These are phyloP conservation scores for Dicerorhinus sumatrensis DNA, from an alignment of 2,113 vertebrate species.

Conservation along the genomic window DNA sequence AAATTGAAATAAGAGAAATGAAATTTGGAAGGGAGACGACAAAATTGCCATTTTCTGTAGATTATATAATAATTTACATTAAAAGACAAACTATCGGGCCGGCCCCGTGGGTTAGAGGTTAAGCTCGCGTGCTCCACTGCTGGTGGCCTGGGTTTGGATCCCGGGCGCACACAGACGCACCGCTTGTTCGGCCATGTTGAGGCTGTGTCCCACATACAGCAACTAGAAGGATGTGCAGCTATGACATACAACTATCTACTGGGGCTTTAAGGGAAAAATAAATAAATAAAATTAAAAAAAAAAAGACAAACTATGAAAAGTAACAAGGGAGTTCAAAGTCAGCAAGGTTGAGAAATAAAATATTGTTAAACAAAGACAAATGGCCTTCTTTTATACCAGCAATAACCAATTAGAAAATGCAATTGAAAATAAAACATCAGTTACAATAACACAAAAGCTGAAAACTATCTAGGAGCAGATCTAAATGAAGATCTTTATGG, in stretches of 20 bases:
- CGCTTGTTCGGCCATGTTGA: too few species aligned
- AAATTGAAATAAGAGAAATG: not conserved
- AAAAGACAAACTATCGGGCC: slow-evolving; percentile 19
- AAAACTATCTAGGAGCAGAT: not conserved
- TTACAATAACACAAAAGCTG: not conserved
- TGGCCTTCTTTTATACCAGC: not conserved
- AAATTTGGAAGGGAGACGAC: not conserved
- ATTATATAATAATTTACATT: slow-evolving; percentile 13
- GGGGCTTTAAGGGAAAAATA: too few species aligned
- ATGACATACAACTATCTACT: too few species aligned
- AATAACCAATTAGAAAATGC: slow-evolving; percentile 30
- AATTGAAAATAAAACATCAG: not conserved
- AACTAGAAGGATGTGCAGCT: too few species aligned
- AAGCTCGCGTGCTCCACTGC: too few species aligned
- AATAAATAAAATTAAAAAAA: too few species aligned
- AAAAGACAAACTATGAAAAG: slow-evolving; percentile 12
- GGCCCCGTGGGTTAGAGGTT: too few species aligned
- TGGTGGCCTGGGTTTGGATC: too few species aligned
- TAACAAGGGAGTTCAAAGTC: not conserved
- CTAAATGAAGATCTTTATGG: not conserved
- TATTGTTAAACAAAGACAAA: slow-evolving; percentile 43
- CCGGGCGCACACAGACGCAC: too few species aligned
- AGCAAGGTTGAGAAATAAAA: not conserved
- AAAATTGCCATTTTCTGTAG: not conserved
- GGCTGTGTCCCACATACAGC: too few species aligned